Evolutionary conservation across 1,140 invertebrate genomes (phyloP), one percentile per base, ranked within the genome.

Genomic region (Drosophila nasuta): DNA sequence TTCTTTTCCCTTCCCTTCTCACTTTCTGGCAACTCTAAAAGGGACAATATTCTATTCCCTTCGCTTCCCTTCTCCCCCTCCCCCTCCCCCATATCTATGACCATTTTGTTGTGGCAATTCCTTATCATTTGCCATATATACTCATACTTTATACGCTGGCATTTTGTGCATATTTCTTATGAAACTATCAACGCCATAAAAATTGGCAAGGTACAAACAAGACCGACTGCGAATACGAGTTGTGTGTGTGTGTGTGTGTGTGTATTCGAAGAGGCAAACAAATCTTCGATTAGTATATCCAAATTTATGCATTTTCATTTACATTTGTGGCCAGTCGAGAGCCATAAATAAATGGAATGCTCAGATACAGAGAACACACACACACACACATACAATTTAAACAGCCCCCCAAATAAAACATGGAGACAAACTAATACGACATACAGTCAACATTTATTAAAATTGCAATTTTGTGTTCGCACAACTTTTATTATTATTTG

Each of bases 241-340:
- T 20, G 20, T 20, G 17, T 20, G 17, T 20, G 17, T 20, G 17
- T 20, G 20, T 25, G 20, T 25, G 20, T 25, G 43, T 5, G 20
- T 20, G 30, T 41, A 38, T 7, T 25, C 3, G 20, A 46, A 43
- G 11, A 51, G 66, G 46, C 17, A 45, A 38, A 58, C 59, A 75
- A 75, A 69, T 63, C 67, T 82, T 82, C 72, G 75, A 77, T 81
- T 75, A 67, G 79, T 67, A 43, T 62, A 43, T 38, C 48, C 45
- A 35, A 77, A 79, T 79, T 77, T 79, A 77, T 77, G 74, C 60
- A 54, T 75, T 71, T 75, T 71, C 67, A 58, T 69, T 81, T 77
- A 46, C 58, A 59, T 81, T 64, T 56, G 46, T 56, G 52, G 45
- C 64, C 52, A 67, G 46, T 59, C 56, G 75, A 64, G 41, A 52